phyloP scores from a whole-genome alignment of 2,113 vertebrate species.

The Chiloscyllium plagiosum region DNA sequence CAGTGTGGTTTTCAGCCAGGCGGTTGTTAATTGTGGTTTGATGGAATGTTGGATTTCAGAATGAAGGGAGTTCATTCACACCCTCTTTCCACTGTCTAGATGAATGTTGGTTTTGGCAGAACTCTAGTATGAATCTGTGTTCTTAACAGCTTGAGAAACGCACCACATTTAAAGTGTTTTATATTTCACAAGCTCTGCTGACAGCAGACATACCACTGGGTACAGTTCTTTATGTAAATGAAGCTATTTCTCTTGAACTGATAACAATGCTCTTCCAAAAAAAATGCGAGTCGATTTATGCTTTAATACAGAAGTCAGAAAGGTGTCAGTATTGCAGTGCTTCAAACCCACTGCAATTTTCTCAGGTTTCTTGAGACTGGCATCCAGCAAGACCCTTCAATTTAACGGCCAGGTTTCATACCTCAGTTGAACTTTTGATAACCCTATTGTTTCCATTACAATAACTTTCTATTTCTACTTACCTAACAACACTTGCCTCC shows the following conservation, averaged over 20 bases:
- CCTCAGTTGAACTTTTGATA: background rate
- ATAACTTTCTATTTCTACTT: background rate
- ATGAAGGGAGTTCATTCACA: background rate
- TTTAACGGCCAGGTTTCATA: background rate
- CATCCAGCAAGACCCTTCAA: background rate
- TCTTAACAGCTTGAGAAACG: background rate
- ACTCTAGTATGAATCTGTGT: background rate
- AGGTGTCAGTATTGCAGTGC: background rate
- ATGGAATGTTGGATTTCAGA: background rate
- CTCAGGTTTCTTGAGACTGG: background rate
- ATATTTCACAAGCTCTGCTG: background rate
- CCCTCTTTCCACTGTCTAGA: background rate
- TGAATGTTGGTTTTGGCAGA: conserved; percentile 30
- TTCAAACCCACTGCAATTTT: background rate
- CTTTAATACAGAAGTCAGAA: background rate
- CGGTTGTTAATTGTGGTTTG: conserved; percentile 23
- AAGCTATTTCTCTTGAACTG: background rate
- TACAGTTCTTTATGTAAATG: background rate
- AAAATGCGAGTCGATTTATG: background rate
- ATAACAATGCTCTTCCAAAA: background rate
- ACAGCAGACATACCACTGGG: conserved; percentile 5
- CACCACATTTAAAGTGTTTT: background rate
- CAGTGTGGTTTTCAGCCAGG: background rate
- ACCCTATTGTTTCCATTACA: background rate
- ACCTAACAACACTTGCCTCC: background rate